Conservation (phyloP, 1,140 invertebrate genomes). For the Penaeus chinensis region DNA sequence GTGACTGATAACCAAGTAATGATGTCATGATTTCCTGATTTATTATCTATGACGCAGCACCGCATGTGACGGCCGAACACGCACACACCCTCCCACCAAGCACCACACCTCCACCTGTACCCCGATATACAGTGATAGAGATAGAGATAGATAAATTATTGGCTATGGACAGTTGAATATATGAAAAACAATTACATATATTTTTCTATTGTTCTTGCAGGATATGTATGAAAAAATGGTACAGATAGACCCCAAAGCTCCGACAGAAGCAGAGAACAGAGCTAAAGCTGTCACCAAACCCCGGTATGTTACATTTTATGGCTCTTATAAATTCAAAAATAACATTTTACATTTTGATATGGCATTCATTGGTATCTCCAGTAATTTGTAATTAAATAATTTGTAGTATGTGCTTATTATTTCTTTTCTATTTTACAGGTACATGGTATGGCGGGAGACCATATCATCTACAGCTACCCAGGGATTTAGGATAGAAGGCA, state of each 20-base stretch:
- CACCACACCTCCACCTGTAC: no score
- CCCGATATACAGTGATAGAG: no score
- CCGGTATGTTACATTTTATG: conserved; percentile 69
- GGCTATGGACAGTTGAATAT: no score
- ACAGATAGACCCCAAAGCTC: conserved; percentile 90
- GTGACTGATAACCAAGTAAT: no score
- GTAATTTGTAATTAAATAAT: background rate
- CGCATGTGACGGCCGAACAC: no score
- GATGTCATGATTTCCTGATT: no score
- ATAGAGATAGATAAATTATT: no score
- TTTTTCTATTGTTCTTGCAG: conserved; percentile 65
- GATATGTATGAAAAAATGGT: conserved; percentile 99
- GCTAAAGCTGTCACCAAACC: conserved; percentile 94
- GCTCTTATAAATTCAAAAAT: background rate
- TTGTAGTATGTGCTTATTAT: conserved; percentile 9
- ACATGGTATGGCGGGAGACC: conserved; percentile 98
- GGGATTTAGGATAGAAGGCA: conserved; percentile 96
- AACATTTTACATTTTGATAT: background rate
- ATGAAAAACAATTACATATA: no score
- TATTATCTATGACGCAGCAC: no score
- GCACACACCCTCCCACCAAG: no score
- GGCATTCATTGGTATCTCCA: background rate
- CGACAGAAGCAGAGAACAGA: conserved; percentile 88
- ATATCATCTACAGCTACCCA: conserved; percentile 95
- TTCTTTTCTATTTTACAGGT: conserved; percentile 69